A percentile compares a stretch with the other conserved stretches of the same genome.
Conservation (phyloP, 2,888 invertebrate species). For the Amphimallon solstitiale region DNA sequence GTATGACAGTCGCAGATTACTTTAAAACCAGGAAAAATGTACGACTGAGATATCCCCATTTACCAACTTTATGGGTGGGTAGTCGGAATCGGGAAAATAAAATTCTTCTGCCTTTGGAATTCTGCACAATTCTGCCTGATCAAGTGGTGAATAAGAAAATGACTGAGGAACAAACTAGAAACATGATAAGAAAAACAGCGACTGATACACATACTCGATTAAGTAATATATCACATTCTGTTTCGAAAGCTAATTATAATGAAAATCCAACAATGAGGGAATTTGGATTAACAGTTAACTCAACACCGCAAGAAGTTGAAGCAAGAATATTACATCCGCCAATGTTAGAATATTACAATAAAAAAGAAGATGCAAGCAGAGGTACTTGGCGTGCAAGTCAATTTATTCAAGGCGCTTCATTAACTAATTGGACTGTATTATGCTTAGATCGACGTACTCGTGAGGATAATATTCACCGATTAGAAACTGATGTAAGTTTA, state of each 20-base stretch:
- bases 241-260: conserved; percentile 59
- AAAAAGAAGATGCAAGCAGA: conserved; percentile 53
- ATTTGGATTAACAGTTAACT: conserved; percentile 83
- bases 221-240: conserved; percentile 78
- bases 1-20: conserved; percentile 65
- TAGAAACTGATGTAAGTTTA: conserved; percentile 56
- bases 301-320: conserved; percentile 77
- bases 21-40: conserved; percentile 58
- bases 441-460: conserved; percentile 54
- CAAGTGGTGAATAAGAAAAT: conserved; percentile 83
- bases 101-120: conserved; percentile 85
- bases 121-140: conserved; percentile 80
- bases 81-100: conserved; percentile 64
- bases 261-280: conserved; percentile 71
- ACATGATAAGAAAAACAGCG: conserved; percentile 89
- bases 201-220: conserved; percentile 81
- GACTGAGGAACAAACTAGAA: conserved; percentile 82
- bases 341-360: conserved; percentile 71
- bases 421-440: conserved; percentile 65
- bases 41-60: conserved; percentile 69
- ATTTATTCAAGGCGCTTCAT: conserved; percentile 58
- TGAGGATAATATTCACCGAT: conserved; percentile 46
- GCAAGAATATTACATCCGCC: conserved; percentile 87
- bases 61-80: conserved; percentile 86
- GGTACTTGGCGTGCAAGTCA: conserved; percentile 63